phyloP scores from a whole-genome alignment of 2,888 invertebrate genomes.

The Anarsia innoxiella region DNA sequence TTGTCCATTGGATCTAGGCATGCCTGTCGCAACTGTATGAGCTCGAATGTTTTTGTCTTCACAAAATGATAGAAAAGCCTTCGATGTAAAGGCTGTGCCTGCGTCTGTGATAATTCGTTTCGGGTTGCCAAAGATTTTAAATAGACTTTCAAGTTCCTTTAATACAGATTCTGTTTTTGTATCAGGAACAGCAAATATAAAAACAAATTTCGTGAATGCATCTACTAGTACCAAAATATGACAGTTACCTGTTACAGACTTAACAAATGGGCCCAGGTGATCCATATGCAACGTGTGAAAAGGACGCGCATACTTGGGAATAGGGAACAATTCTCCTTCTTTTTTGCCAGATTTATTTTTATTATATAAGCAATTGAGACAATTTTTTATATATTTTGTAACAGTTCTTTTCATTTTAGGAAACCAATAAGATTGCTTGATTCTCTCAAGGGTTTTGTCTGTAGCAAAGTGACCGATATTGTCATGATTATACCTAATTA shows the following conservation, averaged over 20 bases:
- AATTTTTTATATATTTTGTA: slow-evolving; percentile 12
- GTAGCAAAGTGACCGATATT: slow-evolving; percentile 24
- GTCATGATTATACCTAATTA: slow-evolving; percentile 20
- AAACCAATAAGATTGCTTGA: too few species aligned
- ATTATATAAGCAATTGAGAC: slow-evolving; percentile 16
- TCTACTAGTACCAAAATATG: slow-evolving; percentile 16
- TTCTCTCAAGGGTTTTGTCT: slow-evolving; percentile 18
- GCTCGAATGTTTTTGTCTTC: slow-evolving; percentile 12
- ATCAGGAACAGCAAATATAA: slow-evolving; percentile 20
- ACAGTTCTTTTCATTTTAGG: background rate
- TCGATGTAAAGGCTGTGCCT: slow-evolving; percentile 18
- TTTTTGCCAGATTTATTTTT: slow-evolving; percentile 15
- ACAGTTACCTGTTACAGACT: slow-evolving; percentile 11
- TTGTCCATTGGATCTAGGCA: slow-evolving; percentile 1
- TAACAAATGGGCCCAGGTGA: slow-evolving; percentile 17
- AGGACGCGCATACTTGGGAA: slow-evolving; percentile 15
- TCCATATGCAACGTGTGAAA: slow-evolving; percentile 15
- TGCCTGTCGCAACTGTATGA: slow-evolving; percentile 14
- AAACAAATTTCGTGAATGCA: slow-evolving; percentile 18
- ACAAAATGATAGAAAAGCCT: slow-evolving; percentile 15
- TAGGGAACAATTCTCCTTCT: slow-evolving; percentile 14
- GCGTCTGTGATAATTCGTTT: slow-evolving; percentile 17
- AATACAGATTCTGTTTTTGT: slow-evolving; percentile 16
- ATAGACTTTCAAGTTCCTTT: slow-evolving; percentile 16
- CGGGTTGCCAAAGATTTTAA: slow-evolving; percentile 20